Percentiles rank a stretch among this genome's conserved stretches.
Conservation (phyloP, 2,113 vertebrate species). For the Podilymbus podiceps region DNA sequence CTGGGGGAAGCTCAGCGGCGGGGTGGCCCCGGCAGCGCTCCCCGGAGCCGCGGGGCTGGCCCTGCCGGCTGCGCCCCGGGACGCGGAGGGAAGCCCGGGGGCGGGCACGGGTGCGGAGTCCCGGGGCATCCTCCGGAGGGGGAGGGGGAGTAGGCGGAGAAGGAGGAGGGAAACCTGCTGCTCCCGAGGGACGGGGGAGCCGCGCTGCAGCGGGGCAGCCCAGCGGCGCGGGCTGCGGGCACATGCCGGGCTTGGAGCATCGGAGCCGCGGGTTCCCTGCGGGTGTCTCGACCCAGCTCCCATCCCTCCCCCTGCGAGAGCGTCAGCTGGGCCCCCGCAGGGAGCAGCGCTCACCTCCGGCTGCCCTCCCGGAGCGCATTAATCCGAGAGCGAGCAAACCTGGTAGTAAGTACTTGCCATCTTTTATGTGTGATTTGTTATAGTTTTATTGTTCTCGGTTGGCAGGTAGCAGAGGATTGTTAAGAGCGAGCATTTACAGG, state of each 20-base stretch:
- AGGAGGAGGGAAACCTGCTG: constrained; percentile 37
- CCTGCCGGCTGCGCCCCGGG: neutral
- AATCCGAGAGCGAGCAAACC: neutral
- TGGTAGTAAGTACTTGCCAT: constrained; percentile 36
- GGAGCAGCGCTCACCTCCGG: neutral
- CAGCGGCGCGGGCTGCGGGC: constrained; percentile 11
- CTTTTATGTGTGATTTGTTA: neutral
- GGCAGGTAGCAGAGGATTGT: neutral
- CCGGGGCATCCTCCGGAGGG: neutral
- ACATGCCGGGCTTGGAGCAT: constrained; percentile 25
- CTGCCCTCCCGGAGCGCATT: neutral
- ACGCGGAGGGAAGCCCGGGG: neutral
- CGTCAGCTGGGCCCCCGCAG: neutral
- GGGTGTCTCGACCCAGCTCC: neutral
- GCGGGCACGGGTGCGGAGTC: neutral
- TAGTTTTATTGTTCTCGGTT: neutral
- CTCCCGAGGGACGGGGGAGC: neutral
- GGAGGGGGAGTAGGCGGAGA: constrained; percentile 38
- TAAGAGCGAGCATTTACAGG: neutral
- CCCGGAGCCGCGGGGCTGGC: neutral
- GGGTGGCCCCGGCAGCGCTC: neutral
- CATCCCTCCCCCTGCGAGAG: neutral
- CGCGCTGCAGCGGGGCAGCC: neutral
- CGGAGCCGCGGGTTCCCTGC: neutral
- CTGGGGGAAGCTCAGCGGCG: neutral